Conservation (phyloP, 92 coral and sea anemone genomes). For the Epizoanthus stellaris region DNA sequence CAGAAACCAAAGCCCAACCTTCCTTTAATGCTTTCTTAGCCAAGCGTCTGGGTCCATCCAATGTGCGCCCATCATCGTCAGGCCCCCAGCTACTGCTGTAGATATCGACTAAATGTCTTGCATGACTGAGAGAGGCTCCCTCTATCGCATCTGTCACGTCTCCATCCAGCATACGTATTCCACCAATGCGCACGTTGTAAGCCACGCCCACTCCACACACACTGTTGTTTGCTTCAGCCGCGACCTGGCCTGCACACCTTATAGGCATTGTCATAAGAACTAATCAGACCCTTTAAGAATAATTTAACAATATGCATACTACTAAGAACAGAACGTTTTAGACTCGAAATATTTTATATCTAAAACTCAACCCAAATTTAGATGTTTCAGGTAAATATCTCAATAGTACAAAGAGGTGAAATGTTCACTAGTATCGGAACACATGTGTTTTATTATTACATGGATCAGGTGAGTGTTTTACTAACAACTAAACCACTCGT, state of each 20-base stretch:
- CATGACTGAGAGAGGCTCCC: conserved; percentile 84
- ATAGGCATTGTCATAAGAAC: not conserved
- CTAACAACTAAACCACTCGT: no score
- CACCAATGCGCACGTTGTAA: conserved; percentile 93
- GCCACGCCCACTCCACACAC: conserved; percentile 98
- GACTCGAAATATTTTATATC: no score
- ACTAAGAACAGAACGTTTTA: not conserved
- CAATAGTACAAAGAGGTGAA: no score
- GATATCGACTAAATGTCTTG: conserved; percentile 78
- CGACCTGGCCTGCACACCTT: conserved; percentile 98
- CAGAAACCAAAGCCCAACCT: conserved; percentile 54
- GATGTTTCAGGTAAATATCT: no score
- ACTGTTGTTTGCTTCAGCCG: conserved; percentile 73
- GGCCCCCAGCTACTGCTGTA: conserved; percentile 99
- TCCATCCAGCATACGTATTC: conserved; percentile 98
- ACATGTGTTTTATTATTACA: no score
- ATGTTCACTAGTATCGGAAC: no score
- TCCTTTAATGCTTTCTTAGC: conserved; percentile 89
- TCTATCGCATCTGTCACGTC: conserved; percentile 92
- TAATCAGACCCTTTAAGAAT: no score
- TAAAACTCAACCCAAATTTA: no score
- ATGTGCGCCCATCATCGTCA: conserved; percentile 95
- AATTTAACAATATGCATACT: not conserved
- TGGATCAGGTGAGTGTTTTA: no score
- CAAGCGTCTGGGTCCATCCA: conserved; percentile 94